A percentile compares a stretch with the other conserved stretches of the same genome.
Evolutionary conservation across 2,113 vertebrate species (phyloP).

Genomic region (Menura novaehollandiae): DNA sequence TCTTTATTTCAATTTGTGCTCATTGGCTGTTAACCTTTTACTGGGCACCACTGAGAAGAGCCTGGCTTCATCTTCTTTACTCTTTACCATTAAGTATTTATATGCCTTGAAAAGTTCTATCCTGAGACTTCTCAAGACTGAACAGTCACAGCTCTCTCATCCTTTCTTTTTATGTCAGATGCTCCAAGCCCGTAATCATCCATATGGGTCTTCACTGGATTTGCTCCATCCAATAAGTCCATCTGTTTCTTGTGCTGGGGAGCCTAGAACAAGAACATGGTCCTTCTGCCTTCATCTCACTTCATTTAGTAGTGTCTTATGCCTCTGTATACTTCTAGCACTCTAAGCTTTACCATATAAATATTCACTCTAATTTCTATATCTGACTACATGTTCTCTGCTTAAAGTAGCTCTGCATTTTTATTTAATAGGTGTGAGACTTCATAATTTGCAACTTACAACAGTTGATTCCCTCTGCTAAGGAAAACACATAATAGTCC

Average conservation of each 20-base stretch:
- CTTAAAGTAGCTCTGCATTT: conserved; percentile 25
- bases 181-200: background rate
- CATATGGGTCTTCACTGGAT: background rate
- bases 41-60: background rate
- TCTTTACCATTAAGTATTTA: background rate
- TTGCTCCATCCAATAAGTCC: background rate
- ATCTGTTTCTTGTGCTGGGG: background rate
- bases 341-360: background rate
- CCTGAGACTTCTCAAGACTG: background rate
- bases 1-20: background rate
- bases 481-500: background rate
- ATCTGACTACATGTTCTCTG: background rate
- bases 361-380: background rate
- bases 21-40: background rate
- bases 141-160: background rate
- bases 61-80: background rate
- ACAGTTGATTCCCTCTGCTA: background rate
- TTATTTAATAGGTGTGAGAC: conserved; percentile 22
- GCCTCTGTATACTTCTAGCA: background rate
- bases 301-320: background rate
- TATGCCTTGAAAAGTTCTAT: background rate
- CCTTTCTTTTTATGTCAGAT: background rate
- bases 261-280: background rate
- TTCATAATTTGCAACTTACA: background rate
- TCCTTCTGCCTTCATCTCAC: background rate